phyloP scores from a whole-genome alignment of 2,113 vertebrate species.

The Scatophagus argus region DNA sequence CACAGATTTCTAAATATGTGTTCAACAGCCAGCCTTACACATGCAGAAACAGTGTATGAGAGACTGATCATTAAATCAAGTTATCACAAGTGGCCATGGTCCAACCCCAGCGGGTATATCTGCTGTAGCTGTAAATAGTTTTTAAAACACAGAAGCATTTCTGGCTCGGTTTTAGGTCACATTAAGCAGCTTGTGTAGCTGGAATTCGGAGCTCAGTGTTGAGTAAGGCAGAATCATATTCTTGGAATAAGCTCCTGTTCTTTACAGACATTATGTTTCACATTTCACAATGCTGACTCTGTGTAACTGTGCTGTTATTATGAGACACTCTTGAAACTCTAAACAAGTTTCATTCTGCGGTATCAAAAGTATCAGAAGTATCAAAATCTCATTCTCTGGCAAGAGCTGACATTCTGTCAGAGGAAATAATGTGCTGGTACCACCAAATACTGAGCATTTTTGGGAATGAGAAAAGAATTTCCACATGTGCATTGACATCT shows the following conservation, averaged over 20 bases:
- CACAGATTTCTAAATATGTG: conserved; percentile 24
- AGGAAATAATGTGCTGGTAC: conserved; percentile 27
- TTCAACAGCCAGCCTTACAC: conserved; percentile 25
- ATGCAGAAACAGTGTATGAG: conserved; percentile 9
- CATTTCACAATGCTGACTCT: conserved; percentile 63
- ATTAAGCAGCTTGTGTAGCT: conserved; percentile 43
- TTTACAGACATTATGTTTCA: conserved; percentile 66
- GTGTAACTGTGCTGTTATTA: conserved; percentile 59
- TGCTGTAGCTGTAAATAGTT: conserved; percentile 13
- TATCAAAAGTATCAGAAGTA: too few species aligned
- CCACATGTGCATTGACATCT: conserved; percentile 7
- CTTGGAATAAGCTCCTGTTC: conserved; percentile 48
- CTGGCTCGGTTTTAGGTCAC: conserved; percentile 37
- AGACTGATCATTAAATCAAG: conserved; percentile 28
- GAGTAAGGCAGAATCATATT: conserved; percentile 60
- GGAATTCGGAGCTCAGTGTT: conserved; percentile 47
- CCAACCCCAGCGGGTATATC: neutral
- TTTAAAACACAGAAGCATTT: conserved; percentile 42
- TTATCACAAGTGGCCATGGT: conserved; percentile 20
- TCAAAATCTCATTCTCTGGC: conserved; percentile 53
- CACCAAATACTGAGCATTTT: conserved; percentile 35
- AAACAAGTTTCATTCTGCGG: conserved; percentile 63
- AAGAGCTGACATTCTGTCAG: conserved; percentile 12
- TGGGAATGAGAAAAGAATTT: conserved; percentile 14
- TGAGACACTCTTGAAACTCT: conserved; percentile 62